Conservation (phyloP, 2,113 vertebrate species). For the Willisornis vidua region DNA sequence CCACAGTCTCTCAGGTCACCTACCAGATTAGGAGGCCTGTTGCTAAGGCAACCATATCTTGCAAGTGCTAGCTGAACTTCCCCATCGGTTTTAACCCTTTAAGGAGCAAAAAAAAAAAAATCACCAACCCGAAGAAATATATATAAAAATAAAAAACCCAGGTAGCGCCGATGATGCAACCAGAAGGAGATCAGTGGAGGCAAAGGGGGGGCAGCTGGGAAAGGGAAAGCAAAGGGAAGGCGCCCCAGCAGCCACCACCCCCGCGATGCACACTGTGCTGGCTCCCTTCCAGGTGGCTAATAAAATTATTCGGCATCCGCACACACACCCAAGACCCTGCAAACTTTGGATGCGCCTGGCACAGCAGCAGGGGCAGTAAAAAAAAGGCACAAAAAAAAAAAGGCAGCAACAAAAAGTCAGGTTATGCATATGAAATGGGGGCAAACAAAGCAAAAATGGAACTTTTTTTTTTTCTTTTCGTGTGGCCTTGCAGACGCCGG, state of each 20-base stretch:
- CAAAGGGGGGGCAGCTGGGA: neutral
- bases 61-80: constrained; percentile 86
- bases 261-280: neutral
- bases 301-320: constrained; percentile 37
- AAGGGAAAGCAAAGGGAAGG: constrained; percentile 10
- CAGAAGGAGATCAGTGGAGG: neutral
- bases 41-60: constrained; percentile 92
- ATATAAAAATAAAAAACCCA: neutral
- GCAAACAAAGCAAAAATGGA: constrained; percentile 55
- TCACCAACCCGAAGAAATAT: neutral
- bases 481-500: constrained; percentile 5
- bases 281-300: constrained; percentile 42
- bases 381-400: no score
- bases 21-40: constrained; percentile 91
- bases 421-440: neutral
- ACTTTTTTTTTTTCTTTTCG: neutral
- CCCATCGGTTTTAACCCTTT: constrained; percentile 87
- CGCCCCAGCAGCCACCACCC: constrained; percentile 14
- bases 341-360: constrained; percentile 68
- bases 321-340: constrained; percentile 19
- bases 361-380: neutral
- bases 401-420: neutral
- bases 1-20: constrained; percentile 92
- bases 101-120: neutral
- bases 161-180: neutral